phyloP scores from a whole-genome alignment of 2,888 invertebrate genomes.

The Bruchidius siliquastri region DNA sequence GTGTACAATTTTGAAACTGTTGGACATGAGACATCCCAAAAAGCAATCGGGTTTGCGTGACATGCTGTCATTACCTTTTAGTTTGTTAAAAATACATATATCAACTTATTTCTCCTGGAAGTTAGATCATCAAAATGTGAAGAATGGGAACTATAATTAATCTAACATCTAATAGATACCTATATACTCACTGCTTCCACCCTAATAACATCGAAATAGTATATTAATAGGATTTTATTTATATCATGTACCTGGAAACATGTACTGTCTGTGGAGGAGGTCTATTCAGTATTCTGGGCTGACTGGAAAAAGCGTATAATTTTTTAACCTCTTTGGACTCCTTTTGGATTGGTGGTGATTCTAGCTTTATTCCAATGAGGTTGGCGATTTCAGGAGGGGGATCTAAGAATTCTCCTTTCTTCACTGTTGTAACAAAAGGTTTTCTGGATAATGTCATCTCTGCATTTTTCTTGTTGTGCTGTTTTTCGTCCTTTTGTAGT shows the following conservation, averaged over 20 bases:
- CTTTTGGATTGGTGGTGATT: slow-evolving; percentile 25
- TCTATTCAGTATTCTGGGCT: slow-evolving; percentile 53
- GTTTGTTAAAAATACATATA: no score
- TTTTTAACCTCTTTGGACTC: slow-evolving; percentile 39
- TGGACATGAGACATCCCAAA: no score
- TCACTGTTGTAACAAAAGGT: slow-evolving; percentile 77
- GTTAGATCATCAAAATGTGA: no score
- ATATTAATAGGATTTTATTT: background rate
- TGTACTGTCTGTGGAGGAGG: slow-evolving; percentile 36
- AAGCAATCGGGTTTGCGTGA: no score
- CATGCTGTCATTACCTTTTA: no score
- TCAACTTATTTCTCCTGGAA: no score
- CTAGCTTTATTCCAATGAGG: slow-evolving; percentile 54
- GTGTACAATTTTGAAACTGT: no score
- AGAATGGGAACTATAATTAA: no score
- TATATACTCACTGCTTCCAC: background rate
- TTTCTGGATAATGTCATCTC: slow-evolving; percentile 34
- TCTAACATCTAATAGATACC: no score
- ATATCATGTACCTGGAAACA: slow-evolving; percentile 25
- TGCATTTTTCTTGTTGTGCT: slow-evolving; percentile 26
- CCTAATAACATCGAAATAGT: background rate
- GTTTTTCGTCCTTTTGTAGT: slow-evolving; percentile 59
- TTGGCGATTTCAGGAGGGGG: slow-evolving; percentile 69
- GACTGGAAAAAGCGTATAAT: slow-evolving; percentile 64
- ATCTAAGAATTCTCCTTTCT: slow-evolving; percentile 71